Percentiles rank a stretch among this genome's conserved stretches.
Evolutionary conservation across 2,888 invertebrate genomes (phyloP).

Genomic region (Tanypteryx hageni): DNA sequence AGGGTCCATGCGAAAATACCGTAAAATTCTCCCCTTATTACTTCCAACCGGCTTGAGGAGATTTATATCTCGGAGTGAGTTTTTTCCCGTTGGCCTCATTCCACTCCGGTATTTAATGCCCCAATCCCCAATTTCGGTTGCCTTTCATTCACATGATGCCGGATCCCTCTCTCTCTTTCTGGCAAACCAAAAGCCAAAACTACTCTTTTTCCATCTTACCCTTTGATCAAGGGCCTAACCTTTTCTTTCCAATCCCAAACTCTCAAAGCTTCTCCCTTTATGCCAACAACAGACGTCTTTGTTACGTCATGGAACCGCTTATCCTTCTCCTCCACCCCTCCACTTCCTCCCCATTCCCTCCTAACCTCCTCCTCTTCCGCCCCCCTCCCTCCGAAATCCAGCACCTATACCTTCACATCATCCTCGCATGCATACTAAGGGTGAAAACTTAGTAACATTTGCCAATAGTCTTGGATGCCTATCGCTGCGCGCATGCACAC

Average conservation of each 20-base stretch:
- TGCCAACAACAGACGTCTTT: constrained; percentile 49
- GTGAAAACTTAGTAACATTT: too few species aligned
- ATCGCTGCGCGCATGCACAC: too few species aligned
- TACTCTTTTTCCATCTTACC: constrained; percentile 31
- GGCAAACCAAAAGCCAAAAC: constrained; percentile 38
- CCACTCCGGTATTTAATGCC: not conserved
- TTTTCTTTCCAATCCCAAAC: constrained; percentile 45
- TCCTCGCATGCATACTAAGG: too few species aligned
- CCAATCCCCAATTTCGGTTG: not conserved
- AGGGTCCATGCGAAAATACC: not conserved
- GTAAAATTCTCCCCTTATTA: constrained; percentile 13
- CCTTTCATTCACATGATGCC: constrained; percentile 21
- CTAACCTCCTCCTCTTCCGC: not conserved
- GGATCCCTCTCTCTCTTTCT: not conserved
- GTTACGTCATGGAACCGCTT: constrained; percentile 29
- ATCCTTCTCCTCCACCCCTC: not conserved
- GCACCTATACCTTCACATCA: not conserved
- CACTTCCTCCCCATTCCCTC: not conserved
- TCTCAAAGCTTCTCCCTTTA: constrained; percentile 36
- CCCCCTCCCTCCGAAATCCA: not conserved
- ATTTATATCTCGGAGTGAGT: constrained; percentile 8
- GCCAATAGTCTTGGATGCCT: too few species aligned
- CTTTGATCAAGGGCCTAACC: constrained; percentile 38
- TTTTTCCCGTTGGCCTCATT: not conserved
- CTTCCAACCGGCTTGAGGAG: constrained; percentile 6